Evolutionary conservation across 1,140 invertebrate genomes (phyloP).

Genomic region (Lasaia peninsularis): DNA sequence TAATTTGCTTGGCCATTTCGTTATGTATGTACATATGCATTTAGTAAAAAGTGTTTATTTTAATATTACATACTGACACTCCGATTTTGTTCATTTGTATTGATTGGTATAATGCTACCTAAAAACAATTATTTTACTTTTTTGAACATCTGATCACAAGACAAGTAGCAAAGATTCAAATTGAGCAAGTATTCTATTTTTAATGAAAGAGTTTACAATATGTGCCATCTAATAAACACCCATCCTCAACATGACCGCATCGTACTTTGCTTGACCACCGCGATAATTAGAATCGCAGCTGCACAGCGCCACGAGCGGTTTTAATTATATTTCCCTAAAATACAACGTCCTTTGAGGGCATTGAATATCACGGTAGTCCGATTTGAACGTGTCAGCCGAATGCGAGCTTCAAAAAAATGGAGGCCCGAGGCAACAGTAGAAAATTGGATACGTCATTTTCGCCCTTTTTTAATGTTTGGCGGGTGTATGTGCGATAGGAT

Average conservation of each 20-base stretch:
- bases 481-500: slow-evolving; percentile 52
- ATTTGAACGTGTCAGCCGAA: slow-evolving; percentile 54
- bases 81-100: too few relatives aligned
- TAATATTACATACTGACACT: too few relatives aligned
- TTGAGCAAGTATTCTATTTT: too few relatives aligned
- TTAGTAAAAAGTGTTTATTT: too few relatives aligned
- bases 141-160: too few relatives aligned
- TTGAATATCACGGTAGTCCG: slow-evolving; percentile 52
- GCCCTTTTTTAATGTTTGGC: slow-evolving; percentile 71
- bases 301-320: slow-evolving; percentile 15
- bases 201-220: too few relatives aligned
- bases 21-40: too few relatives aligned
- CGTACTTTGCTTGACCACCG: background rate
- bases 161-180: too few relatives aligned
- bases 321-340: slow-evolving; percentile 21
- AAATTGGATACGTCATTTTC: slow-evolving; percentile 76
- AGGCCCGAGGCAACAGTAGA: slow-evolving; percentile 67
- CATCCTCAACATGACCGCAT: background rate
- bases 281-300: slow-evolving; percentile 1
- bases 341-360: slow-evolving; percentile 54
- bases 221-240: background rate
- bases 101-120: too few relatives aligned
- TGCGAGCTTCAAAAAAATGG: slow-evolving; percentile 65
- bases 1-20: too few relatives aligned
- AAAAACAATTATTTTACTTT: too few relatives aligned